Evolutionary conservation across 2,888 invertebrate species (phyloP), one percentile per base, ranked within the genome.

Genomic region (Dusona sp.): DNA sequence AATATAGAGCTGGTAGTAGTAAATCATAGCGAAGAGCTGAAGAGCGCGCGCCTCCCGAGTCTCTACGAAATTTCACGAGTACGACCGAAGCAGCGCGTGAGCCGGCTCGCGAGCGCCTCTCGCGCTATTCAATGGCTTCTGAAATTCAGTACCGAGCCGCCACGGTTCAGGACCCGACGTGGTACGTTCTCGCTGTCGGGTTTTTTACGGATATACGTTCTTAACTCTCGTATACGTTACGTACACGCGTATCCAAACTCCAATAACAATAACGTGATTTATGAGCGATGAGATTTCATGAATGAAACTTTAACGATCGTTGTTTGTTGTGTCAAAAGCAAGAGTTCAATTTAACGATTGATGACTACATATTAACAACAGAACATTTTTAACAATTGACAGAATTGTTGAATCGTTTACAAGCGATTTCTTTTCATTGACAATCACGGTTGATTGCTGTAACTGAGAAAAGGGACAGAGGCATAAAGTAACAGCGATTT

Each of bases 101-200:
- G 87, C 83, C 89, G 89, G 89, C 89, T 88, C 87, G 89, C 90
- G 91, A 89, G 89, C 88, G 90, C 88, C 88, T 90, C 90, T 89
- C 90, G 88, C 89, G 90, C 85, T 89, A 88, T 90, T 92, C 91
- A 92, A 93, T 93, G 92, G 92, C 89, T 92, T 89, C 89, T 85
- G 87, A 80, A 83, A 85, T 88, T 93, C 92, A 93, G 93, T 93
- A 91, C 91, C 93, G 93, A 93, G 93, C 93, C 93, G 92, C 90
- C 90, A 90, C 92, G 91, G 92, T 92, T 91, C 91, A 91, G 91
- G 92, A 91, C 92, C 92, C 90, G 93, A 92, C 92, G 92, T 91
- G 91, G 89, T 87, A 75, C 48, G 42, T 48, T 65, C 64, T 81
- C 79, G 86, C 61, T 70, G 45, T 80, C 84, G 73, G 61, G 42